Evolutionary conservation across 1,140 invertebrate species (phyloP).

Genomic region (Dryas iulia): DNA sequence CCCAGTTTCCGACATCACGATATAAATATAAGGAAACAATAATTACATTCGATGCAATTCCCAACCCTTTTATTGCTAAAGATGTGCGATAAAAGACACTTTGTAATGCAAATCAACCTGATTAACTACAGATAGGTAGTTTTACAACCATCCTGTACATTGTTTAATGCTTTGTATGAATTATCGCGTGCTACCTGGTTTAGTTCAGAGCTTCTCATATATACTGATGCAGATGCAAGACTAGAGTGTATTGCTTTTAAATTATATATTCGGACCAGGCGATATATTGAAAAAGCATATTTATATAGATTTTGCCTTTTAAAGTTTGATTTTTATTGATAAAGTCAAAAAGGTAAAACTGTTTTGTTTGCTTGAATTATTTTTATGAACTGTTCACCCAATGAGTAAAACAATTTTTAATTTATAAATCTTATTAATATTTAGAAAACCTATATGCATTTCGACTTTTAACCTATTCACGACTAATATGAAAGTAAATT

Average conservation of each 20-base stretch:
- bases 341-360: too few species aligned
- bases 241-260: background rate
- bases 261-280: too few species aligned
- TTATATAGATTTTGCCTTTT: too few species aligned
- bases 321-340: too few species aligned
- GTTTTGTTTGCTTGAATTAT: too few species aligned
- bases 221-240: conserved; percentile 10
- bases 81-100: conserved; percentile 11
- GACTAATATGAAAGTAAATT: too few species aligned
- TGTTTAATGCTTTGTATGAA: conserved; percentile 25
- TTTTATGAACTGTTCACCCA: too few species aligned
- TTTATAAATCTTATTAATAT: too few species aligned
- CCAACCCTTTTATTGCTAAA: background rate
- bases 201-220: conserved; percentile 8
- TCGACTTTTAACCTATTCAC: too few species aligned
- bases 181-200: conserved; percentile 16
- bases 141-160: conserved; percentile 27
- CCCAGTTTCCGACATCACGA: background rate
- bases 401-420: too few species aligned
- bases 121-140: conserved; percentile 12
- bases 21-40: background rate
- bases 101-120: conserved; percentile 25
- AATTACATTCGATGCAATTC: background rate
- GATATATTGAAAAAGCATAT: too few species aligned
- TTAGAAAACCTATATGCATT: too few species aligned